phyloP scores from a whole-genome alignment of 2,113 vertebrate species.

The Oxyruncus cristatus region DNA sequence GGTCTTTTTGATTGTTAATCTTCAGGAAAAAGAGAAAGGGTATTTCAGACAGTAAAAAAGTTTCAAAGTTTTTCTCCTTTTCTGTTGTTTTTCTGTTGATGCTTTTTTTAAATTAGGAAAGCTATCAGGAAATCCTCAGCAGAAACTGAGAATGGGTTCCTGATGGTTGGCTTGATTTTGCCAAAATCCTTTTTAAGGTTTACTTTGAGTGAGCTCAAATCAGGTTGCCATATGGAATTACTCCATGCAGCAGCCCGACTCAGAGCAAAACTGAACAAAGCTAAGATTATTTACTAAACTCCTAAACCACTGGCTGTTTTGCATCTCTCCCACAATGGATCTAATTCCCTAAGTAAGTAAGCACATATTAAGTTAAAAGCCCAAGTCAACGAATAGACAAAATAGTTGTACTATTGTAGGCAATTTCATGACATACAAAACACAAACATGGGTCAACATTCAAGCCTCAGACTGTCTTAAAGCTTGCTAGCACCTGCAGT shows the following conservation, averaged over 20 bases:
- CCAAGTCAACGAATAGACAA: conserved; percentile 22
- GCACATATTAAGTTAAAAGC: conserved; percentile 51
- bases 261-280: conserved; percentile 68
- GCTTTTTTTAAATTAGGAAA: conserved; percentile 45
- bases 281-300: conserved; percentile 67
- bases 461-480: not conserved
- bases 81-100: not conserved
- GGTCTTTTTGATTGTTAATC: not conserved
- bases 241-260: conserved; percentile 64
- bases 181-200: conserved; percentile 68
- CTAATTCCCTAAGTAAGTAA: conserved; percentile 69
- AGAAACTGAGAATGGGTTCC: conserved; percentile 72
- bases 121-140: conserved; percentile 64
- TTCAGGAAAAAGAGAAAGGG: not conserved
- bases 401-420: not conserved
- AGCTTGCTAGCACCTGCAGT: conserved; percentile 30
- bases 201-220: conserved; percentile 58
- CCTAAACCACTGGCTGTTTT: conserved; percentile 54
- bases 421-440: not conserved
- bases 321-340: conserved; percentile 59
- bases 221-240: conserved; percentile 75
- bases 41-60: not conserved
- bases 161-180: conserved; percentile 64
- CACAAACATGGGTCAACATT: not conserved
- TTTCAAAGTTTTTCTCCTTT: conserved; percentile 3